These are phyloP conservation scores for Fringilla coelebs DNA, from an alignment of 2,797 vertebrate species.

Conservation along the genomic window DNA sequence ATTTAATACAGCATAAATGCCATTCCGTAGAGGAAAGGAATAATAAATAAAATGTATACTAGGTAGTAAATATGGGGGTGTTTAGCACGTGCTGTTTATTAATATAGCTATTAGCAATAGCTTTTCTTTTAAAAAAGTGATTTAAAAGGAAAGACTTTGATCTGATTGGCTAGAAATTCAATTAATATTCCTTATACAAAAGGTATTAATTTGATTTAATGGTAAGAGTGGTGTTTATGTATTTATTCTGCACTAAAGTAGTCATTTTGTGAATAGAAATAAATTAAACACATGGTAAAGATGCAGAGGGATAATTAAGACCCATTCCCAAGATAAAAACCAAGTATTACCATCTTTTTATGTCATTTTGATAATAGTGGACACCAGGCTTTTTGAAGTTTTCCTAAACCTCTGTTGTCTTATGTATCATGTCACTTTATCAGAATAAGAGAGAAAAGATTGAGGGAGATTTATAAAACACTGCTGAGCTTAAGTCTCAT, in stretches of 20 bases:
- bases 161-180: not conserved
- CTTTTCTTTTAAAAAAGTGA: not conserved
- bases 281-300: not conserved
- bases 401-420: not conserved
- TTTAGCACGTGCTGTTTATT: not conserved
- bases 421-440: not conserved
- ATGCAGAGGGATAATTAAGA: not conserved
- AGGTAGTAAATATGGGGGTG: not conserved
- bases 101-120: not conserved
- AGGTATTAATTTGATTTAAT: not conserved
- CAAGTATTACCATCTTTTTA: not conserved
- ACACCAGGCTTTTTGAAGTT: fast-evolving
- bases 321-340: not conserved
- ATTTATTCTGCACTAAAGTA: not conserved
- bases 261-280: not conserved
- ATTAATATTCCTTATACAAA: not conserved
- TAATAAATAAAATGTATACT: not conserved
- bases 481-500: not conserved
- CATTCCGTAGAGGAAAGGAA: not conserved
- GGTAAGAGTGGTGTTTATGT: not conserved
- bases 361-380: not conserved
- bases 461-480: not conserved
- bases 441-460: not conserved
- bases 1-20: not conserved
- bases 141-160: not conserved